phyloP scores from a whole-genome alignment of 2,113 vertebrate genomes.

The Bolborhynchus lineola region DNA sequence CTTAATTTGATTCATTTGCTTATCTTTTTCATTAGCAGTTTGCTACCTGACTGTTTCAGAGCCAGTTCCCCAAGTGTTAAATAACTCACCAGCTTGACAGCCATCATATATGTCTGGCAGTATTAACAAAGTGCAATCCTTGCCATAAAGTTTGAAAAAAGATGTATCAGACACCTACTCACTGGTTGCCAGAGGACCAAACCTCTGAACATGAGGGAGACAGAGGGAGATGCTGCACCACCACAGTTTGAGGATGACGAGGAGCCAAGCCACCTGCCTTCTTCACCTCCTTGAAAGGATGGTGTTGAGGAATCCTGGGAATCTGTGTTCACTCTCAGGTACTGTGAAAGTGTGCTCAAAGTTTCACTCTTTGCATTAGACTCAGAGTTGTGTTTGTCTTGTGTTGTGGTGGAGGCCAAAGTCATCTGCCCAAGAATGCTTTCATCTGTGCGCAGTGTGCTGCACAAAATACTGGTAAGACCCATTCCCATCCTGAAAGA shows the following conservation, averaged over 20 bases:
- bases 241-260: not conserved
- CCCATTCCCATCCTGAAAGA: not conserved
- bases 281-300: not conserved
- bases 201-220: slow-evolving; percentile 52
- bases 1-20: slow-evolving; percentile 34
- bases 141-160: slow-evolving; percentile 49
- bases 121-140: slow-evolving; percentile 55
- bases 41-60: slow-evolving; percentile 60
- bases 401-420: not conserved
- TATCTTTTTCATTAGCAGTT: slow-evolving; percentile 55
- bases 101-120: slow-evolving; percentile 59
- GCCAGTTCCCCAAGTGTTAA: slow-evolving; percentile 59
- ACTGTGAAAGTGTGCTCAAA: not conserved
- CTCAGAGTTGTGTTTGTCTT: not conserved
- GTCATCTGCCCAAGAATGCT: not conserved
- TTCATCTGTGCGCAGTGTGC: not conserved
- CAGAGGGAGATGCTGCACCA: slow-evolving; percentile 10
- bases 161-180: slow-evolving; percentile 51
- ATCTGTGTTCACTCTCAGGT: not conserved
- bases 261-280: not conserved
- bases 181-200: slow-evolving; percentile 50
- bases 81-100: slow-evolving; percentile 57
- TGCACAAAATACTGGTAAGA: not conserved
- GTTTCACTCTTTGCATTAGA: not conserved
- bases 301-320: not conserved